Conservation (phyloP, 2,888 invertebrate genomes). For the Drosophila kanekoi region DNA sequence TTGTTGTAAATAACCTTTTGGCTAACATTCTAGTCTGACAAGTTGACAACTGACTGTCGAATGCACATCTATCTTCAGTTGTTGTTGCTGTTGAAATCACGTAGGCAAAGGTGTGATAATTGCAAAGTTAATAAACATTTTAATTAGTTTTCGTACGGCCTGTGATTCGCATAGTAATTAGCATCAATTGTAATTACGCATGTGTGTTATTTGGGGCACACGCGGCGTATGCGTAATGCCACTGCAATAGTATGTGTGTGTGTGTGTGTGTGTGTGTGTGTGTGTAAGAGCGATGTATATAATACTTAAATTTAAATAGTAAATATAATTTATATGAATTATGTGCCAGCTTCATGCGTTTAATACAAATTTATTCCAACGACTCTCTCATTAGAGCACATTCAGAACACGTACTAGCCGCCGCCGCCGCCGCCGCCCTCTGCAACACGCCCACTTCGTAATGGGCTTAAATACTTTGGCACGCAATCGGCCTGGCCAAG, state of each 20-base stretch:
- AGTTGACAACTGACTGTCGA: slow-evolving; percentile 3
- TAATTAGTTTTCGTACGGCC: slow-evolving; percentile 66
- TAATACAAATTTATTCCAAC: slow-evolving; percentile 55
- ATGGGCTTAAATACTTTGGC: slow-evolving; percentile 66
- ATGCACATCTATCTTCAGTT: neutral
- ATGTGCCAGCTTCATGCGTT: slow-evolving; percentile 53
- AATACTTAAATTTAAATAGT: slow-evolving; percentile 72
- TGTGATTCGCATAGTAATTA: slow-evolving; percentile 64
- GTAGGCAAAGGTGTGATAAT: slow-evolving; percentile 58
- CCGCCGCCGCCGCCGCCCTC: neutral
- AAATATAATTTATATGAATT: slow-evolving; percentile 71
- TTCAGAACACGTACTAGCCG: slow-evolving; percentile 58
- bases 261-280: slow-evolving; percentile 5
- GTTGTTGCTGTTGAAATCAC: slow-evolving; percentile 31
- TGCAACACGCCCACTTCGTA: slow-evolving; percentile 28
- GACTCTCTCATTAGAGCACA: slow-evolving; percentile 56
- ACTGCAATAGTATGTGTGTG: neutral
- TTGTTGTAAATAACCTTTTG: slow-evolving; percentile 17
- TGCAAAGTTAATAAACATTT: slow-evolving; percentile 77
- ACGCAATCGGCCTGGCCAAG: slow-evolving; percentile 41
- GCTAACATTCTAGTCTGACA: slow-evolving; percentile 1
- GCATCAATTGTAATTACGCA: slow-evolving; percentile 70
- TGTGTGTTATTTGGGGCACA: slow-evolving; percentile 25
- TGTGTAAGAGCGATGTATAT: slow-evolving; percentile 42
- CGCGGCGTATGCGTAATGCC: slow-evolving; percentile 59